Evolutionary conservation across 2,888 invertebrate genomes (phyloP), one percentile per base, ranked within the genome.

Genomic region (Oxystoma pomonae): DNA sequence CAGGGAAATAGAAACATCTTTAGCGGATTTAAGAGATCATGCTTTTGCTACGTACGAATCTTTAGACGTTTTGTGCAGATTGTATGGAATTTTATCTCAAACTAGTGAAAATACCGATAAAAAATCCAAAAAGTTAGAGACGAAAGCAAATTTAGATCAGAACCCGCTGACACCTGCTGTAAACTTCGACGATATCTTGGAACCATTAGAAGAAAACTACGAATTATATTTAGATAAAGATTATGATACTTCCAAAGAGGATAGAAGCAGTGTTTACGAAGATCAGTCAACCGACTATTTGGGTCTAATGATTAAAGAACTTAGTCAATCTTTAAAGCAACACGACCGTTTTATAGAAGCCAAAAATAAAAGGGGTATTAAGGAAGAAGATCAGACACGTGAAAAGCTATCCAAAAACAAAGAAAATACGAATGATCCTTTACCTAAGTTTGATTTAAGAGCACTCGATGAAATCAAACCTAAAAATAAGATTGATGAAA

Each of bases 31-130:
- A 56, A 66, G 69, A 22, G 67, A 66, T 22, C 71, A 74, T 50
- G 70, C 72, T 5, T 69, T 65, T 17, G 71, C 70, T 18, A 72
- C 73, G 1, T 73, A 71, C 60, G 74, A 74, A 65, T 71, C 72
- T n/a, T 56, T 74, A 50, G 73, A 74, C 60, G 64, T 74, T 1
- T 66, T 74, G 9, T 72, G 71, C 63, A 69, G 65, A 60, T 58
- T 74, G 7, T 71, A 71, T 55, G 73, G 73, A 19, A 68, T 74
- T 53, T 59, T 71, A 20, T 59, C 71, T 1, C 65, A 71, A 52
- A 22, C 60, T 17, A 57, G 64, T n/a, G 21, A 59, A 20, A 12
- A 12, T 21, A 55, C 17, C 19, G 20, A 0, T 17, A n/a, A 49
- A n/a, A 16, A n/a, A 3, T 16, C 49, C 3, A 35, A 20, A 19